Percentiles rank a stretch among this genome's conserved stretches.
phyloP scores from a whole-genome alignment of 2,888 invertebrate genomes.

The Ametastegia equiseti region DNA sequence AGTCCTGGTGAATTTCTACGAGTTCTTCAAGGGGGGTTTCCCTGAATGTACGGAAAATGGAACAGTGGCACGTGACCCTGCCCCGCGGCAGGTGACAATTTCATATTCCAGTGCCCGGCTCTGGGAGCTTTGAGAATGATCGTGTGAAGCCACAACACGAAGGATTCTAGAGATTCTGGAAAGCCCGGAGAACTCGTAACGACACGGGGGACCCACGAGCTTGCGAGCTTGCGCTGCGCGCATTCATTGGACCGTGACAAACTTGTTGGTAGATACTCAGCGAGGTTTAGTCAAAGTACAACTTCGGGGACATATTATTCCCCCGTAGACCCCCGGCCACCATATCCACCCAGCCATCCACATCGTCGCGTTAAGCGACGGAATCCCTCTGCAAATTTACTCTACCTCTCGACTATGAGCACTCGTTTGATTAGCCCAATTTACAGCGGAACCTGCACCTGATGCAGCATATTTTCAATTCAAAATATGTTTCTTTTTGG shows the following conservation, averaged over 20 bases:
- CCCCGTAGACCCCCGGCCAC: neutral
- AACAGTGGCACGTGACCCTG: neutral
- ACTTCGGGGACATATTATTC: neutral
- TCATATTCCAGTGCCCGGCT: neutral
- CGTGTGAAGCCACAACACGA: neutral
- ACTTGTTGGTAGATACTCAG: slow-evolving; percentile 9
- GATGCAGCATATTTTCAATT: too few species aligned
- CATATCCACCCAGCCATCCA: neutral
- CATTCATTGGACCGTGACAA: slow-evolving; percentile 4
- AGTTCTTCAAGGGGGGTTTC: neutral
- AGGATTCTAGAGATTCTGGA: neutral
- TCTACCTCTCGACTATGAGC: neutral
- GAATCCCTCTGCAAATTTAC: neutral
- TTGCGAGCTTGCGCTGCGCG: too few species aligned
- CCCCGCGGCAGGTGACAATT: slow-evolving; percentile 6
- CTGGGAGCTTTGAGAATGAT: neutral
- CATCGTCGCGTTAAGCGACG: neutral
- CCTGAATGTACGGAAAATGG: neutral
- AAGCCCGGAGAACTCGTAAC: slow-evolving; percentile 24
- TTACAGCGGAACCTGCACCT: neutral
- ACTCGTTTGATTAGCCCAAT: neutral
- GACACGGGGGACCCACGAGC: neutral
- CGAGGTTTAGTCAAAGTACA: slow-evolving; percentile 15
- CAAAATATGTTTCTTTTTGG: too few species aligned
- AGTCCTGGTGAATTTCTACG: neutral